These are phyloP conservation scores for Glandiceps talaboti DNA, from an alignment of 53 echinoderm and acorn worm species.

Conservation along the genomic window DNA sequence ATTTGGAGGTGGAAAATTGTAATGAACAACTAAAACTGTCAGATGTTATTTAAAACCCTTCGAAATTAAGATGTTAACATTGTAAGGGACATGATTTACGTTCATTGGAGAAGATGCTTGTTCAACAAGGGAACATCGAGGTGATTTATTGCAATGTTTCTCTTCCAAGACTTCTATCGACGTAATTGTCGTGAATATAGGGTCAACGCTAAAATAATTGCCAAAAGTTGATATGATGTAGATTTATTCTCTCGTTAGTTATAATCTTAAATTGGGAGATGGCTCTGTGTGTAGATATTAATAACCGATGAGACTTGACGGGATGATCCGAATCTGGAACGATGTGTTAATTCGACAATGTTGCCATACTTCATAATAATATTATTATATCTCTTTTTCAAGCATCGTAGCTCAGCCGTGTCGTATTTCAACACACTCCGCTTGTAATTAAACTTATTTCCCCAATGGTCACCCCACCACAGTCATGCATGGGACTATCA, in stretches of 20 bases:
- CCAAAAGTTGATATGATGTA: not conserved
- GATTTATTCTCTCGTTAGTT: not conserved
- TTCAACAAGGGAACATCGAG: not conserved
- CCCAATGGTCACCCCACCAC: not conserved
- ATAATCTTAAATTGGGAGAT: no score
- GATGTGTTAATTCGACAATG: not conserved
- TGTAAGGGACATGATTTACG: not conserved
- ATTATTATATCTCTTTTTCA: not conserved
- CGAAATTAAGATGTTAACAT: not conserved
- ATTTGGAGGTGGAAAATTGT: not conserved
- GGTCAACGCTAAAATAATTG: not conserved
- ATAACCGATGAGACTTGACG: not conserved
- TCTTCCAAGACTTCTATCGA: not conserved
- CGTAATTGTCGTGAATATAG: not conserved
- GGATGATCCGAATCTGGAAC: no score
- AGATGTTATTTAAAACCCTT: not conserved
- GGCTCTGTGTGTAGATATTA: not conserved
- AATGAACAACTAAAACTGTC: not conserved
- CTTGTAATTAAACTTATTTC: not conserved
- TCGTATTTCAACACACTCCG: constrained; percentile 1
- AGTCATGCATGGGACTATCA: not conserved
- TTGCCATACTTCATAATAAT: not conserved
- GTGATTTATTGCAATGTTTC: not conserved
- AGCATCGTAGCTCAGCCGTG: not conserved
- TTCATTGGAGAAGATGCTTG: not conserved